Evolutionary conservation across 2,113 vertebrate species (phyloP).

Genomic region (Psittacara wagleri): DNA sequence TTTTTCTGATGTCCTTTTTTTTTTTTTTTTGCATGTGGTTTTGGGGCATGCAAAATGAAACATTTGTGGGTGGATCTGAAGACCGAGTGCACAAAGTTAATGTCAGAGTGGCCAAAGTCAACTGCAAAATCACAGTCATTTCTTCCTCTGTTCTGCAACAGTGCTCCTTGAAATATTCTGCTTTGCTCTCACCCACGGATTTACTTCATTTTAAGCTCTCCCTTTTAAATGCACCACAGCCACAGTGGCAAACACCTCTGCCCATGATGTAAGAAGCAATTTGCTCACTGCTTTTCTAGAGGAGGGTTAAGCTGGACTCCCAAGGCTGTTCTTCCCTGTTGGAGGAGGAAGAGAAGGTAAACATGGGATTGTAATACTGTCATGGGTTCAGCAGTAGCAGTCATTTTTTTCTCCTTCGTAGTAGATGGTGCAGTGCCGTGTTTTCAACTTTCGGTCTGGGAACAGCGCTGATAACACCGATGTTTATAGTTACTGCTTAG

Average conservation of each 20-base stretch:
- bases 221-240: neutral
- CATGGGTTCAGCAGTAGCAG: too few relatives aligned
- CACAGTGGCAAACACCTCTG: neutral
- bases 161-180: neutral
- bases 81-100: fast-evolving
- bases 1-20: neutral
- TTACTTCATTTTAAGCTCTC: neutral
- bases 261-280: neutral
- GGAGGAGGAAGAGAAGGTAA: neutral
- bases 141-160: neutral
- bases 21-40: neutral
- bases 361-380: neutral
- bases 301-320: neutral
- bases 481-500: too few relatives aligned
- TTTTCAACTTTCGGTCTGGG: too few relatives aligned
- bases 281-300: neutral
- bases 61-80: neutral
- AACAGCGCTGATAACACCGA: too few relatives aligned
- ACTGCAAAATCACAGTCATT: neutral
- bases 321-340: neutral
- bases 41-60: neutral
- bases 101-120: neutral
- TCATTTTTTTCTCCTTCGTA: too few relatives aligned
- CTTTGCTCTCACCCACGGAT: neutral
- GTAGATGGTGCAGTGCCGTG: too few relatives aligned